Conservation (phyloP, 2,888 invertebrate species). For the Tinea trinotella region DNA sequence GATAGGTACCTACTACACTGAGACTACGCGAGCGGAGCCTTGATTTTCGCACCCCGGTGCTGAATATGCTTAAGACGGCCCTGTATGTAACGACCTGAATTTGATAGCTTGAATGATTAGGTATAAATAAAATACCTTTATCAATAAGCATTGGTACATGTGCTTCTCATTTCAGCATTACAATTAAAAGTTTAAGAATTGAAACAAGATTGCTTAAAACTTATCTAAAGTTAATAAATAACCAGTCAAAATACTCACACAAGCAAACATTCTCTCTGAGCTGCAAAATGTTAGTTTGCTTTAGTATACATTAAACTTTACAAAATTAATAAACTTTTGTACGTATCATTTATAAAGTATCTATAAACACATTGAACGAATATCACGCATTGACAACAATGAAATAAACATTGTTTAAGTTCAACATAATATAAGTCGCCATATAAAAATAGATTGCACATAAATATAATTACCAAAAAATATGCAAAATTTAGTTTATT, state of each 20-base stretch:
- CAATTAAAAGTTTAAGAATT: background rate
- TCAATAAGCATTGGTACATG: background rate
- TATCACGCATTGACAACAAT: conserved; percentile 35
- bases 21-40: no score
- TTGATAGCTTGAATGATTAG: no score
- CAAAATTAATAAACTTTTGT: conserved; percentile 34
- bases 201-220: conserved; percentile 21
- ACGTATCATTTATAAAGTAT: conserved; percentile 5
- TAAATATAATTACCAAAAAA: conserved; percentile 54
- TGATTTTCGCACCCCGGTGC: no score
- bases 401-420: conserved; percentile 33
- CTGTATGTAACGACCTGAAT: no score
- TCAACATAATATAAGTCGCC: conserved; percentile 35
- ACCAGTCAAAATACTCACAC: conserved; percentile 53
- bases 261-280: conserved; percentile 40
- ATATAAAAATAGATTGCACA: conserved; percentile 69
- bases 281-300: conserved; percentile 4
- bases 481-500: conserved; percentile 27
- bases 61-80: no score
- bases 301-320: conserved; percentile 40
- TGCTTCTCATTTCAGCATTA: background rate
- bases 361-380: conserved; percentile 54
- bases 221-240: conserved; percentile 32
- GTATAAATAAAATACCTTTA: no score
- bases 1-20: no score